These are phyloP conservation scores for Eilema sororculum DNA, from an alignment of 2,888 invertebrate species.

Conservation along the genomic window DNA sequence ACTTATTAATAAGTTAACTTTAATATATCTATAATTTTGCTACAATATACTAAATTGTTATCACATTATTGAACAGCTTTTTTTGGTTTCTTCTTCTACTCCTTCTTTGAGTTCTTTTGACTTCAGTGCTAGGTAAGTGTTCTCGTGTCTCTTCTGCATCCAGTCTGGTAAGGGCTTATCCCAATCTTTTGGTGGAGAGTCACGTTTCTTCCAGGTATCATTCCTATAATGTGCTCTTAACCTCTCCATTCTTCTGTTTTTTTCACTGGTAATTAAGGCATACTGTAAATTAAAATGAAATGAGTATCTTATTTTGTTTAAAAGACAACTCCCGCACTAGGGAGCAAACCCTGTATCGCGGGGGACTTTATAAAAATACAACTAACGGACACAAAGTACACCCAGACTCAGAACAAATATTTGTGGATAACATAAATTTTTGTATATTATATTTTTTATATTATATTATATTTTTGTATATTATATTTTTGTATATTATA, in stretches of 20 bases:
- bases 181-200: slow-evolving; percentile 93
- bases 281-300: slow-evolving; percentile 72
- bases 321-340: too few species aligned
- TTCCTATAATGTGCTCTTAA: slow-evolving; percentile 90
- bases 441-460: too few species aligned
- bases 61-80: slow-evolving; percentile 77
- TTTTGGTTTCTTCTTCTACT: slow-evolving; percentile 57
- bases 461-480: too few species aligned
- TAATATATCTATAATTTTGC: slow-evolving; percentile 29
- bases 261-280: slow-evolving; percentile 91
- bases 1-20: slow-evolving; percentile 18
- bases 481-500: too few species aligned
- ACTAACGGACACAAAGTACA: too few species aligned
- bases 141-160: slow-evolving; percentile 89
- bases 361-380: too few species aligned
- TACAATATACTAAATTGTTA: slow-evolving; percentile 31
- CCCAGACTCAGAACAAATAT: too few species aligned
- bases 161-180: slow-evolving; percentile 92
- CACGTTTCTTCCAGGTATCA: slow-evolving; percentile 92
- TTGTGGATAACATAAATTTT: too few species aligned
- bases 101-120: slow-evolving; percentile 87
- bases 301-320: too few species aligned
- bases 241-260: slow-evolving; percentile 87
- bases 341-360: too few species aligned
- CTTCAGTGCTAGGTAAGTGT: slow-evolving; percentile 89